Evolutionary conservation across 2,888 invertebrate species (phyloP), one percentile per base, ranked within the genome.

Genomic region (Machimus rusticus): DNA sequence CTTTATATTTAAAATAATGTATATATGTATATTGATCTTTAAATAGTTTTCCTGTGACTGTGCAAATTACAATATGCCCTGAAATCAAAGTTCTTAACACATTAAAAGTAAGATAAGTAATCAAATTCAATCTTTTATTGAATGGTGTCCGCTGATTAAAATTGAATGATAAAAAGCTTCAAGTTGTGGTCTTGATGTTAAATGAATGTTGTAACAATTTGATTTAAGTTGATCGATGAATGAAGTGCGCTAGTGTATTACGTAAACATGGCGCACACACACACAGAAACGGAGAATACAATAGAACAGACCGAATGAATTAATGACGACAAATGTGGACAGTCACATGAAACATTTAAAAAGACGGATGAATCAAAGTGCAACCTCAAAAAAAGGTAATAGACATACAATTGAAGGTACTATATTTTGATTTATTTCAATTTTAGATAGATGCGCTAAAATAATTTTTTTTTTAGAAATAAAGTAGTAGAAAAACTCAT

Each of bases 131-230:
- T 85, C 28, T 85, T 74, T 37, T 74, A 74, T 74, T 85, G 85
- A 85, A 85, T 85, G 74, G 85, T 74, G 85, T 85, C 85, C 85
- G 57, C 85, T 85, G 85, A 85, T 85, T 85, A 39, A 66, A 85
- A 84, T 84, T 84, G 84, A 84, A 84, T 84, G 66, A 74, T 84
- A 84, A 84, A 66, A 74, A 74, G 74, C 46, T 57, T 8, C 43
- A 74, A 37, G 74, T n/a, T 74, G 66, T 66, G 23, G 66, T 66
- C 66, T 66, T 66, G 9, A 66, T 66, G 66, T 23, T 66, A 66
- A 66, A 74, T 85, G 74, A 85, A 43, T 85, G 43, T 74, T 85
- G 74, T 85, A 85, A 74, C 85, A 85, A 85, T 74, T 74, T 74
- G n/a, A 74, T 55, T 84, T 84, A 57, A 51, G 14, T 28, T 66